These are phyloP conservation scores for Catagonus wagneri DNA, from an alignment of 2,113 vertebrate species.

Conservation along the genomic window DNA sequence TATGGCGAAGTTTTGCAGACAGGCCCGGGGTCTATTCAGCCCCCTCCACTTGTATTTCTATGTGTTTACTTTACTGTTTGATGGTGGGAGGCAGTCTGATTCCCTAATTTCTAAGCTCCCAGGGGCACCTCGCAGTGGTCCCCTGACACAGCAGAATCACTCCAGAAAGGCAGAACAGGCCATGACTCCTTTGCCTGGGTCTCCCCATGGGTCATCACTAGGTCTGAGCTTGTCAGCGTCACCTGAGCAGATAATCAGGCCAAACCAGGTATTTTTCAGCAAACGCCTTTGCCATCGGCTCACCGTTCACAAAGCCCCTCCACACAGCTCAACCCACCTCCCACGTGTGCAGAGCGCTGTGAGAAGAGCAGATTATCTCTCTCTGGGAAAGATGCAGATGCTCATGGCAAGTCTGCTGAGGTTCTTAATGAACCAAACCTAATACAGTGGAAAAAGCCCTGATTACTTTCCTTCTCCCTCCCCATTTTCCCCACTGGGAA, in stretches of 20 bases:
- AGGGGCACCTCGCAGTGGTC: neutral
- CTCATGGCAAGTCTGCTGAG: neutral
- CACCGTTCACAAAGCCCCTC: neutral
- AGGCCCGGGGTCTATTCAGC: neutral
- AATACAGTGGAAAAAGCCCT: neutral
- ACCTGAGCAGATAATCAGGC: neutral
- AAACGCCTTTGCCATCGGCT: neutral
- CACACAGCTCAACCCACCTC: too few species aligned
- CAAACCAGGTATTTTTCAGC: neutral
- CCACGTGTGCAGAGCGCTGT: neutral
- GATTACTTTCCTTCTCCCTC: neutral
- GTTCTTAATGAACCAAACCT: neutral
- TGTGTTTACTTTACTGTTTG: neutral
- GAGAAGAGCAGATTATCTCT: neutral
- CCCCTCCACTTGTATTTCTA: neutral
- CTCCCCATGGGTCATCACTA: neutral
- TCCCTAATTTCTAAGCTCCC: neutral
- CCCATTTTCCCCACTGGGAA: neutral
- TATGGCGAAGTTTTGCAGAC: neutral
- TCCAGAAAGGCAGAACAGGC: neutral
- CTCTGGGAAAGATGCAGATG: neutral
- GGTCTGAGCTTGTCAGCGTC: neutral
- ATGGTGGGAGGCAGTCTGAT: neutral
- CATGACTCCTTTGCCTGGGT: neutral
- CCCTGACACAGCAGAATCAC: neutral